A percentile compares a stretch with the other conserved stretches of the same genome.
phyloP scores from a whole-genome alignment of 1,140 invertebrate genomes.

The Aphaenogaster floridana region DNA sequence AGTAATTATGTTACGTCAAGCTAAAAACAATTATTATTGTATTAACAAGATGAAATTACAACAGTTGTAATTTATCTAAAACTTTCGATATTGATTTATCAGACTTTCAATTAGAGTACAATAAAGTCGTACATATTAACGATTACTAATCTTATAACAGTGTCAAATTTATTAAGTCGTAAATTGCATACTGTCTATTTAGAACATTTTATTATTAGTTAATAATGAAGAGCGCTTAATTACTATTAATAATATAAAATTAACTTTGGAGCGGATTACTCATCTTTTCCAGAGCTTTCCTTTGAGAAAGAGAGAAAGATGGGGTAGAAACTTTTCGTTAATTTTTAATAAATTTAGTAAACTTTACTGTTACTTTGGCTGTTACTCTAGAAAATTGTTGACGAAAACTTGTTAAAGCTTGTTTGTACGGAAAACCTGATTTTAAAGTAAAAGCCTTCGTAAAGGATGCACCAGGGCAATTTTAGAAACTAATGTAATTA shows the following conservation, averaged over 20 bases:
- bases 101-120: background rate
- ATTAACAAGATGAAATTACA: slow-evolving; percentile 8
- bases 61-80: background rate
- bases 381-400: slow-evolving; percentile 15
- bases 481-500: slow-evolving; percentile 9
- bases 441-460: slow-evolving; percentile 20
- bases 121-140: slow-evolving; percentile 13
- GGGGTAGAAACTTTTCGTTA: background rate
- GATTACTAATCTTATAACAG: background rate
- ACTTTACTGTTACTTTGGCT: slow-evolving; percentile 3
- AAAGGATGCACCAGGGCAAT: background rate
- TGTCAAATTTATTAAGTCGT: background rate
- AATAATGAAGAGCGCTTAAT: background rate
- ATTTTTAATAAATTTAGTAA: slow-evolving; percentile 38
- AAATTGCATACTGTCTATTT: background rate
- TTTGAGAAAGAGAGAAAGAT: background rate
- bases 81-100: background rate
- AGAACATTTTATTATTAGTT: background rate
- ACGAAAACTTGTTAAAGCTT: slow-evolving; percentile 46
- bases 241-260: background rate
- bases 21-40: background rate
- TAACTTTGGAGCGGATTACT: background rate
- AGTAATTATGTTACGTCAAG: background rate
- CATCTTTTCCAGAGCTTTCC: background rate
- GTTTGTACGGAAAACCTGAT: slow-evolving; percentile 14